Percentiles rank a stretch among this genome's conserved stretches.
Conservation (phyloP, 2,113 vertebrate genomes). For the Hemicordylus capensis region DNA sequence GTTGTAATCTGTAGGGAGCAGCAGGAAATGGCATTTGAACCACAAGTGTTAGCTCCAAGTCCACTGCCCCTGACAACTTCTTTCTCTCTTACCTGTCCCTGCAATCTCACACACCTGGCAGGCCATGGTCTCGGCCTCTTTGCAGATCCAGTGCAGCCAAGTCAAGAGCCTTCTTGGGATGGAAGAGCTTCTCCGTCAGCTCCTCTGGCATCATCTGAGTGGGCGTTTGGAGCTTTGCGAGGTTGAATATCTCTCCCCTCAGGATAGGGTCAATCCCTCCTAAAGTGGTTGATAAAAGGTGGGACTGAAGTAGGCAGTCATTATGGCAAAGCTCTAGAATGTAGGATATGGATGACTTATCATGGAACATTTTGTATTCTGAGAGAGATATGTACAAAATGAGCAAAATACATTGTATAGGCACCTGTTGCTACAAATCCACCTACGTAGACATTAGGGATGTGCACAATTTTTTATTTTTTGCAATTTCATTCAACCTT, state of each 20-base stretch:
- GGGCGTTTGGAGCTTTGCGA: slow-evolving; percentile 80
- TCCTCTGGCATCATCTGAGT: slow-evolving; percentile 86
- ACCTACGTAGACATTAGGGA: no score
- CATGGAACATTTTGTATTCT: neutral
- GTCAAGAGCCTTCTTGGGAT: slow-evolving; percentile 82
- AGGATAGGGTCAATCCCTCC: slow-evolving; percentile 82
- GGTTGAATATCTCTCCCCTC: slow-evolving; percentile 76
- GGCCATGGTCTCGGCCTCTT: slow-evolving; percentile 84
- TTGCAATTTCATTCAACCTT: no score
- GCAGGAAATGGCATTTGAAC: neutral
- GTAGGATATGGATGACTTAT: neutral
- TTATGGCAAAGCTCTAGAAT: neutral
- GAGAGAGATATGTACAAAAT: neutral
- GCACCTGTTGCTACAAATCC: no score
- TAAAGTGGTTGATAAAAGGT: slow-evolving; percentile 33
- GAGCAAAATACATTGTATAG: no score
- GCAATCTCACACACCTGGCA: slow-evolving; percentile 74
- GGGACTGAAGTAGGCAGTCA: no score
- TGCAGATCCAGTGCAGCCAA: slow-evolving; percentile 86
- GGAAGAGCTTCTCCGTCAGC: slow-evolving; percentile 80
- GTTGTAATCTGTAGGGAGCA: slow-evolving; percentile 69
- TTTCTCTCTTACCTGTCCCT: neutral
- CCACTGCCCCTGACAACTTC: neutral
- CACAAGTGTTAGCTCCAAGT: neutral
- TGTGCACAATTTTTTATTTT: no score